phyloP scores from a whole-genome alignment of 1,140 invertebrate species.

The Myzus persicae region DNA sequence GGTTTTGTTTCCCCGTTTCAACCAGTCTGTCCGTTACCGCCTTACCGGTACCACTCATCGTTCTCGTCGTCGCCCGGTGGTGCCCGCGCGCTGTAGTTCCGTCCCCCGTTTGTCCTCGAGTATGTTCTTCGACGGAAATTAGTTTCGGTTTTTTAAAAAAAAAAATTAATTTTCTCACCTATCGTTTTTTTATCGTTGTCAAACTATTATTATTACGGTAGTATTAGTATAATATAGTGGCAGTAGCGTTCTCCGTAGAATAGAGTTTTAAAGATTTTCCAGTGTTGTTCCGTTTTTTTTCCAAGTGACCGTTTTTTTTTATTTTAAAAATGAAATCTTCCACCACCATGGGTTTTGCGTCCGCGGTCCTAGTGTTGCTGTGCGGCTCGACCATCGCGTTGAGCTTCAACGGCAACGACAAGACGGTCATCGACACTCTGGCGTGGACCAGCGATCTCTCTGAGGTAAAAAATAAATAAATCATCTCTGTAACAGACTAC shows the following conservation, averaged over 20 bases:
- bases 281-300: background rate
- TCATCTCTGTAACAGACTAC: background rate
- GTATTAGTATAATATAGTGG: background rate
- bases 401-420: conserved; percentile 37
- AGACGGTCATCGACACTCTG: conserved; percentile 33
- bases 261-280: conserved; percentile 6
- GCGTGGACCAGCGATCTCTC: conserved; percentile 23
- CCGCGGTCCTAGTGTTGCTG: conserved; percentile 21
- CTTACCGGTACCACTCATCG: background rate
- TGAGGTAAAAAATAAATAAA: conserved; percentile 36
- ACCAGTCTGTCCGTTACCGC: conserved; percentile 24
- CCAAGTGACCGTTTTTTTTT: too few relatives aligned
- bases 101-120: background rate
- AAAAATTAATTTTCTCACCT: background rate
- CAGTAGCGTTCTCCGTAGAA: background rate
- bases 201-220: background rate
- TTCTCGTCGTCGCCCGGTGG: background rate
- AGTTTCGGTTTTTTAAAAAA: background rate
- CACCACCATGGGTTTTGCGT: background rate
- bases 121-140: background rate
- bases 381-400: background rate
- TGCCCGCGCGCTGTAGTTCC: background rate
- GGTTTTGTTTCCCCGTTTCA: background rate
- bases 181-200: background rate
- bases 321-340: conserved; percentile 10